Percentiles rank a stretch among this genome's conserved stretches.
These are phyloP conservation scores for Baccha elongata DNA, from an alignment of 2,888 invertebrate genomes.

Conservation along the genomic window DNA sequence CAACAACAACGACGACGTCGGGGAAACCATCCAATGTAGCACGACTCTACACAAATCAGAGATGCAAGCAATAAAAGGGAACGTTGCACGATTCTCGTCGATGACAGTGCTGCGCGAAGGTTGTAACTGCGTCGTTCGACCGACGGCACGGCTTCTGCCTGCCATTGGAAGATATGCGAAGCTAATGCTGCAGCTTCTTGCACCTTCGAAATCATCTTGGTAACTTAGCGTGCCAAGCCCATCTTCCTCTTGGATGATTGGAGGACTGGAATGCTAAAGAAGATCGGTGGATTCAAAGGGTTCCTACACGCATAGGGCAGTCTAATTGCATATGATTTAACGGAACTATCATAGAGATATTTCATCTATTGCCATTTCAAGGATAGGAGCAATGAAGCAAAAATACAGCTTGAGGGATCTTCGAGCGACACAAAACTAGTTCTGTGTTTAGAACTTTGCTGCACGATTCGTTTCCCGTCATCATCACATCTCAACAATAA, in stretches of 20 bases:
- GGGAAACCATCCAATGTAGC: constrained; percentile 26
- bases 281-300: neutral
- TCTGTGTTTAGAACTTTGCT: constrained; percentile 32
- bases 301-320: constrained; percentile 58
- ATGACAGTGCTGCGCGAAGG: neutral
- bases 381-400: constrained; percentile 9
- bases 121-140: neutral
- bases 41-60: constrained; percentile 69
- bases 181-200: constrained; percentile 56
- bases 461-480: constrained; percentile 47
- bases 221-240: constrained; percentile 58
- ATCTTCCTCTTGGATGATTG: constrained; percentile 56
- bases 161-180: constrained; percentile 57
- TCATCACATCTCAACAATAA: constrained; percentile 47
- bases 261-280: constrained; percentile 38
- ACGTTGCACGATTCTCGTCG: constrained; percentile 41
- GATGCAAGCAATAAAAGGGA: constrained; percentile 67
- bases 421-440: neutral
- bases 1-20: neutral
- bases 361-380: constrained; percentile 65
- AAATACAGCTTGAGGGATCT: constrained; percentile 14
- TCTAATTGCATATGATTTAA: constrained; percentile 70
- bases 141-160: constrained; percentile 32
- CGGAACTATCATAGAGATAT: constrained; percentile 49
- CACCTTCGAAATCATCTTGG: constrained; percentile 46